phyloP scores from a whole-genome alignment of 2,888 invertebrate genomes.

The Caenorhabditis macrosperma region DNA sequence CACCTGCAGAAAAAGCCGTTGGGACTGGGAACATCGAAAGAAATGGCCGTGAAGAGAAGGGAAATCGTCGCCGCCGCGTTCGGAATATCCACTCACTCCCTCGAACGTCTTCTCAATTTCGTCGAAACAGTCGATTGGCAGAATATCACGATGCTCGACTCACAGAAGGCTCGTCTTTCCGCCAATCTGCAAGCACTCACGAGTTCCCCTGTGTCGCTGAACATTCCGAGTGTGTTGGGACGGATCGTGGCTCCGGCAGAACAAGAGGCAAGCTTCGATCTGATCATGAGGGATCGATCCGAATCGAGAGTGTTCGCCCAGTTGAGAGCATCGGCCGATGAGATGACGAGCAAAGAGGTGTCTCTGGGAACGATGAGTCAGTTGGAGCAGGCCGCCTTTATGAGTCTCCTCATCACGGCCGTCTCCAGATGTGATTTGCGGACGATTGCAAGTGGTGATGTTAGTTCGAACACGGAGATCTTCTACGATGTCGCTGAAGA shows the following conservation, averaged over 20 bases:
- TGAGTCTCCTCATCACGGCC: conserved; percentile 48
- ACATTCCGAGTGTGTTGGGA: conserved; percentile 51
- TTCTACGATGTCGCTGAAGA: conserved; percentile 55
- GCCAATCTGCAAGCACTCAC: conserved; percentile 34
- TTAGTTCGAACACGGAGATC: conserved; percentile 30
- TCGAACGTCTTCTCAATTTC: conserved; percentile 46
- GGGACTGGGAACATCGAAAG: conserved; percentile 9
- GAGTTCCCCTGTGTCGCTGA: conserved; percentile 16
- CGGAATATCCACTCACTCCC: conserved; percentile 39
- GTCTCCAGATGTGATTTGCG: conserved; percentile 50
- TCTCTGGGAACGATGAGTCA: conserved; percentile 34
- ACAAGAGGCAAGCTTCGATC: conserved; percentile 49
- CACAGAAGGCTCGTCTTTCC: conserved; percentile 35
- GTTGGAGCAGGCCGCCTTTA: conserved; percentile 45
- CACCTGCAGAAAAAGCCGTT: not conserved
- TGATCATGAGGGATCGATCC: conserved; percentile 41
- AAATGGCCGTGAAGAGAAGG: conserved; percentile 35
- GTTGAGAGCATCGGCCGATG: conserved; percentile 42
- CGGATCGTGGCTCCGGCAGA: conserved; percentile 45
- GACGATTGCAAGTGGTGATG: conserved; percentile 30
- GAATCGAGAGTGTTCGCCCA: conserved; percentile 45
- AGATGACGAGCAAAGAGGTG: conserved; percentile 29
- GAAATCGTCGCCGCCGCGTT: conserved; percentile 49
- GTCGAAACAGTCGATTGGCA: conserved; percentile 48
- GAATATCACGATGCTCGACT: conserved; percentile 41